Evolutionary conservation across 2,113 vertebrate genomes (phyloP).

Genomic region (Columba livia): DNA sequence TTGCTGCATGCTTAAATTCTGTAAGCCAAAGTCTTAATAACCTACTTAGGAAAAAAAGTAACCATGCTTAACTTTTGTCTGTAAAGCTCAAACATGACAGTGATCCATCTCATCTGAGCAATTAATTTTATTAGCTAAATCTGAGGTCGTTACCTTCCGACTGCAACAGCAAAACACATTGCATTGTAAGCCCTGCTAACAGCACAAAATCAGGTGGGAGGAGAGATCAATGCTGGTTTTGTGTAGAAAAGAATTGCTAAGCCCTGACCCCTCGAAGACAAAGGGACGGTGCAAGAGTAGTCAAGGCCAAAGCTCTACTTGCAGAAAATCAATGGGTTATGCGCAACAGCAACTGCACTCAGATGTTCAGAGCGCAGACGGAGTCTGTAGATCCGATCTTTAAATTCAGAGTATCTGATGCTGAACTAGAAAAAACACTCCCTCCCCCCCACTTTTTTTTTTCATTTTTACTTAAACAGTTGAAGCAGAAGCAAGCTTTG

Average conservation of each 20-base stretch:
- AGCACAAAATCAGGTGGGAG: conserved; percentile 2
- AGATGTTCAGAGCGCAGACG: conserved; percentile 4
- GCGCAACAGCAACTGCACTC: not conserved
- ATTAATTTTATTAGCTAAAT: not conserved
- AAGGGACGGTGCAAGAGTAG: not conserved
- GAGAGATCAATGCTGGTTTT: not conserved
- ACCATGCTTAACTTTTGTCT: not conserved
- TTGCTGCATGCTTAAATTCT: not conserved
- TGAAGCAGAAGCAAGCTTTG: conserved; percentile 6
- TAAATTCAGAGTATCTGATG: not conserved
- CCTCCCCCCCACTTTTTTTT: fast-evolving
- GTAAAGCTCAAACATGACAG: not conserved
- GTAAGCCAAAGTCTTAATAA: not conserved
- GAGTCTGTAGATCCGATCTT: not conserved
- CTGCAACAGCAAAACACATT: not conserved
- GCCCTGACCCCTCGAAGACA: not conserved
- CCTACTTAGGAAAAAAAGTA: not conserved
- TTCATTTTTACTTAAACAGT: not conserved
- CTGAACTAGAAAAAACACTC: not conserved
- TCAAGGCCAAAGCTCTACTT: conserved; percentile 17
- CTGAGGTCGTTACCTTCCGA: not conserved
- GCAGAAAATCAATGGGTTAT: conserved; percentile 22
- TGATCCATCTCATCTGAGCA: not conserved
- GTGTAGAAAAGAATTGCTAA: not conserved
- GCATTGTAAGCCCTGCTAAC: not conserved